phyloP scores from a whole-genome alignment of 1,140 invertebrate species.

The Heliconius himera region DNA sequence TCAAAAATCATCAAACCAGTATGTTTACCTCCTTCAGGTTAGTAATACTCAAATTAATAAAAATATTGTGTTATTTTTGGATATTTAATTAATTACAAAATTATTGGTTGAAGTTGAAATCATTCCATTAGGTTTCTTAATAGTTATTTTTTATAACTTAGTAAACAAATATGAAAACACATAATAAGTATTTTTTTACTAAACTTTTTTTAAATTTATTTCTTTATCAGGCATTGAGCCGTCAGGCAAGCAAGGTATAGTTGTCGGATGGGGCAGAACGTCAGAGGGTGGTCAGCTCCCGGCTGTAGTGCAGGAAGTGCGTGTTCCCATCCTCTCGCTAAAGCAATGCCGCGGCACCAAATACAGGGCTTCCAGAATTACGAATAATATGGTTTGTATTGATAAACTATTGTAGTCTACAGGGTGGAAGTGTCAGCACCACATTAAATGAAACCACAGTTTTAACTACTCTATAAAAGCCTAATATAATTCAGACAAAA shows the following conservation, averaged over 20 bases:
- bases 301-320: constrained; percentile 90
- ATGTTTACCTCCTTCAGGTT: constrained; percentile 87
- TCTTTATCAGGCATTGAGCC: constrained; percentile 83
- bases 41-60: constrained; percentile 45
- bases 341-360: constrained; percentile 90
- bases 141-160: too few relatives aligned
- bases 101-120: too few relatives aligned
- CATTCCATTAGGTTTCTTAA: too few relatives aligned
- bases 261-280: constrained; percentile 92
- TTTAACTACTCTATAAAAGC: too few relatives aligned
- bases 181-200: not conserved
- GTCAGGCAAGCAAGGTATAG: constrained; percentile 87
- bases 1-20: constrained; percentile 90
- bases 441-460: too few relatives aligned
- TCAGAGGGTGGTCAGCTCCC: constrained; percentile 91
- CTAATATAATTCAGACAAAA: too few relatives aligned
- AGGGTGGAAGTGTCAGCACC: too few relatives aligned
- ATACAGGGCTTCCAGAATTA: constrained; percentile 90
- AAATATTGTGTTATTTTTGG: too few relatives aligned
- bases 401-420: not conserved
- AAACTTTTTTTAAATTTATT: not conserved
- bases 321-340: constrained; percentile 91
- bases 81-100: too few relatives aligned
- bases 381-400: constrained; percentile 86
- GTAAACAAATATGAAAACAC: not conserved